These are phyloP conservation scores for Bactericera cockerelli DNA, from an alignment of 1,140 invertebrate species.

Conservation along the genomic window DNA sequence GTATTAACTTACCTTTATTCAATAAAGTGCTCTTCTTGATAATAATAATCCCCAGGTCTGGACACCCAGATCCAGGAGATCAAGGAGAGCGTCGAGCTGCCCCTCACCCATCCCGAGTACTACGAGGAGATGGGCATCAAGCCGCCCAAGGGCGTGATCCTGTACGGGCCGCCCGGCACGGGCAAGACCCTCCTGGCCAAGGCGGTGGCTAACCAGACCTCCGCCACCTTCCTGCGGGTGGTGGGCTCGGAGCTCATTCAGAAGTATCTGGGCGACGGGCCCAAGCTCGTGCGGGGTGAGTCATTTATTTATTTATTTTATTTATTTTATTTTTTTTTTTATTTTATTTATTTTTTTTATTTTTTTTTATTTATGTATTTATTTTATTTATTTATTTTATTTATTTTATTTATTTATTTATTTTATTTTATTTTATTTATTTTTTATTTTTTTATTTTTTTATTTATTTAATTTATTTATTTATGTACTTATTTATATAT, in stretches of 20 bases:
- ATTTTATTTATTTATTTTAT: too few relatives aligned
- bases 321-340: neutral
- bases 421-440: too few relatives aligned
- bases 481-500: too few relatives aligned
- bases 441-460: too few relatives aligned
- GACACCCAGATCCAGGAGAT: constrained; percentile 99
- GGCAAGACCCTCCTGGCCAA: constrained; percentile 97
- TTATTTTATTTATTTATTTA: too few relatives aligned
- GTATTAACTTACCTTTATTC: too few relatives aligned
- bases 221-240: constrained; percentile 94
- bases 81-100: constrained; percentile 97
- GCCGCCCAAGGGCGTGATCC: constrained; percentile 97
- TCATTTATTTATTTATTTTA: neutral
- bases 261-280: constrained; percentile 71
- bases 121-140: constrained; percentile 99
- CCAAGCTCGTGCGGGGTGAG: neutral
- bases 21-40: too few relatives aligned
- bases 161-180: constrained; percentile 96
- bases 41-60: constrained; percentile 45
- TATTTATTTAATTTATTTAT: too few relatives aligned
- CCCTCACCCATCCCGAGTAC: constrained; percentile 97
- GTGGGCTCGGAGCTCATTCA: constrained; percentile 99
- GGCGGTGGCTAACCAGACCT: constrained; percentile 99
- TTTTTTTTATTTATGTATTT: too few relatives aligned
- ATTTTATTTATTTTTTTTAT: too few relatives aligned